Conservation (phyloP, 2,797 vertebrate genomes). For the Pangasius sanitwongsei region DNA sequence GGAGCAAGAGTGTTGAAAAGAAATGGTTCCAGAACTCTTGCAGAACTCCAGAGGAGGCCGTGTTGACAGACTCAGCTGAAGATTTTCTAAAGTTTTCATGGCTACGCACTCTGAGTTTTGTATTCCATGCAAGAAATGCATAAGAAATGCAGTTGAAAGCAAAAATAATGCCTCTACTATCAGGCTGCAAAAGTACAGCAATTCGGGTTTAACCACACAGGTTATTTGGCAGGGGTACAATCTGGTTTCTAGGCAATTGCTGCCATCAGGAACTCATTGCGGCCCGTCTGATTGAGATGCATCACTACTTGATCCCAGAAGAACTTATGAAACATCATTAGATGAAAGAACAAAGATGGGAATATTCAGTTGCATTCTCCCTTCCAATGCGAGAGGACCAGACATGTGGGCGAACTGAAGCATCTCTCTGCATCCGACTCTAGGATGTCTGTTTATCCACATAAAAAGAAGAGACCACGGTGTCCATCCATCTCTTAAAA, state of each 20-base stretch:
- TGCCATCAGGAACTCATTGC: neutral
- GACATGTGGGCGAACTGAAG: conserved; percentile 25
- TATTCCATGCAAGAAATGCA: conserved; percentile 23
- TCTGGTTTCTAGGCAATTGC: neutral
- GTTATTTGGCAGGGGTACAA: neutral
- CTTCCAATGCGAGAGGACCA: neutral
- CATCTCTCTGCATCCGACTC: conserved; percentile 31
- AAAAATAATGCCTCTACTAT: neutral
- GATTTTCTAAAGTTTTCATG: conserved; percentile 39
- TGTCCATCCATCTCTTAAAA: conserved; percentile 35
- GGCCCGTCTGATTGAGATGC: neutral
- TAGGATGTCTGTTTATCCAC: conserved; percentile 50
- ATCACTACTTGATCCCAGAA: neutral
- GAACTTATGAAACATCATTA: conserved; percentile 7
- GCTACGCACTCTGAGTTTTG: conserved; percentile 34
- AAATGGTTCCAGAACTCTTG: conserved; percentile 40
- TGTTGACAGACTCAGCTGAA: conserved; percentile 46
- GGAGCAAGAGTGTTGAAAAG: conserved; percentile 47
- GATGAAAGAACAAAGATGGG: neutral
- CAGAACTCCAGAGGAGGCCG: conserved; percentile 31
- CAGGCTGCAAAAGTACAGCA: neutral
- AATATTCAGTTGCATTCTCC: neutral
- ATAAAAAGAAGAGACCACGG: conserved; percentile 34
- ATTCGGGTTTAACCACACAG: neutral
- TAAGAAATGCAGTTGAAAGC: neutral